Evolutionary conservation across 2,888 invertebrate genomes (phyloP).

Genomic region (Hymenopus coronatus): DNA sequence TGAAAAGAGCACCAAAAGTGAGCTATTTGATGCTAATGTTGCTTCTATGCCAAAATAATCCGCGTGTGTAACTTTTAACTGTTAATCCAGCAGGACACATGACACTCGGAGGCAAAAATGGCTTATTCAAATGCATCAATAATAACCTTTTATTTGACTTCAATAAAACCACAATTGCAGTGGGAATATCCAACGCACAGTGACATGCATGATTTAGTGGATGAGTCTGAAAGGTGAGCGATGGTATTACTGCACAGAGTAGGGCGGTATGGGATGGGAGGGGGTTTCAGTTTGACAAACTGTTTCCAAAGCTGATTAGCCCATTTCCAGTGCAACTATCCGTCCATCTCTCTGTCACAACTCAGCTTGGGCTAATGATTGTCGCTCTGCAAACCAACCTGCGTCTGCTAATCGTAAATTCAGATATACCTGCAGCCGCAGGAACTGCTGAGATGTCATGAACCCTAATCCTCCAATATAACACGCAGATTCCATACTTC

Average conservation of each 20-base stretch:
- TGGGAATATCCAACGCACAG: neutral
- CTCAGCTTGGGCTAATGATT: neutral
- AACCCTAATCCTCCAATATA: too few relatives aligned
- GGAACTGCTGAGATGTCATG: too few relatives aligned
- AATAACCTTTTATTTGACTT: neutral
- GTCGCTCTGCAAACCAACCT: neutral
- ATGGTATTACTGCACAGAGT: neutral
- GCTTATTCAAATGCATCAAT: neutral
- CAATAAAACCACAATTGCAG: neutral
- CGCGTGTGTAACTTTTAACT: neutral
- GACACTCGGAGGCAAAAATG: neutral
- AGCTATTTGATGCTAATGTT: too few relatives aligned
- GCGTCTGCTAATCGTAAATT: neutral
- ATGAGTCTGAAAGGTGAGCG: neutral
- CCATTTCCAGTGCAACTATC: neutral
- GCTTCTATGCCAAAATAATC: too few relatives aligned
- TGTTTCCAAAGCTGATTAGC: constrained; percentile 7
- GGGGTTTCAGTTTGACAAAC: neutral
- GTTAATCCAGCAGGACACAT: neutral
- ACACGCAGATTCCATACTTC: too few relatives aligned
- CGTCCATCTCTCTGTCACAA: neutral
- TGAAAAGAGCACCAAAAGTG: too few relatives aligned
- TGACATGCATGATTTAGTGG: neutral
- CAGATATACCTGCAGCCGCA: neutral
- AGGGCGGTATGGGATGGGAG: neutral